Evolutionary conservation across 2,113 vertebrate species (phyloP).

Genomic region (Plecotus auritus): DNA sequence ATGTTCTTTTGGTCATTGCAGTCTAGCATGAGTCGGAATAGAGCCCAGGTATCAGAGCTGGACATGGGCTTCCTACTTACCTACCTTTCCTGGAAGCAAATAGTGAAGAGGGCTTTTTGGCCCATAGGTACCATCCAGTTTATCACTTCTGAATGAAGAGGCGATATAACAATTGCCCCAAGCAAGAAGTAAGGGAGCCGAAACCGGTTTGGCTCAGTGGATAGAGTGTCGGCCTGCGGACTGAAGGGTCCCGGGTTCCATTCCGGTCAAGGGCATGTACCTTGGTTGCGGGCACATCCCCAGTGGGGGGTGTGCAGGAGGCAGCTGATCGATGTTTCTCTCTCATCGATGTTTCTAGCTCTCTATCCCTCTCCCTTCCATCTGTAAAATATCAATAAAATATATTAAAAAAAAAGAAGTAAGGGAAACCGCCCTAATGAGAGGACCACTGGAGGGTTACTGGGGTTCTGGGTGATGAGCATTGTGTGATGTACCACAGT

Average conservation of each 20-base stretch:
- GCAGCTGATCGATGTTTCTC: no score
- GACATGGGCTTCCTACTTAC: background rate
- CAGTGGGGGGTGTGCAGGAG: no score
- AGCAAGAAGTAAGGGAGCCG: background rate
- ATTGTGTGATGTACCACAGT: rapidly evolving
- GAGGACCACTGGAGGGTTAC: background rate
- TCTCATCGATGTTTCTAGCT: no score
- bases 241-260: no score
- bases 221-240: no score
- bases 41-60: background rate
- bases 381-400: no score
- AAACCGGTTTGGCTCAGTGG: no score
- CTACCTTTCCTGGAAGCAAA: background rate
- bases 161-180: background rate
- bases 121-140: background rate
- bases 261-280: no score
- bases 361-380: no score
- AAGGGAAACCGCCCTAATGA: background rate
- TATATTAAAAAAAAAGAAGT: no score
- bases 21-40: background rate
- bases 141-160: background rate
- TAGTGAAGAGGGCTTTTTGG: background rate
- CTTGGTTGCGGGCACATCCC: no score
- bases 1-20: background rate
- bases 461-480: background rate